Evolutionary conservation across 2,888 invertebrate species (phyloP), one percentile per base, ranked within the genome.

Genomic region (Unio delphinus): DNA sequence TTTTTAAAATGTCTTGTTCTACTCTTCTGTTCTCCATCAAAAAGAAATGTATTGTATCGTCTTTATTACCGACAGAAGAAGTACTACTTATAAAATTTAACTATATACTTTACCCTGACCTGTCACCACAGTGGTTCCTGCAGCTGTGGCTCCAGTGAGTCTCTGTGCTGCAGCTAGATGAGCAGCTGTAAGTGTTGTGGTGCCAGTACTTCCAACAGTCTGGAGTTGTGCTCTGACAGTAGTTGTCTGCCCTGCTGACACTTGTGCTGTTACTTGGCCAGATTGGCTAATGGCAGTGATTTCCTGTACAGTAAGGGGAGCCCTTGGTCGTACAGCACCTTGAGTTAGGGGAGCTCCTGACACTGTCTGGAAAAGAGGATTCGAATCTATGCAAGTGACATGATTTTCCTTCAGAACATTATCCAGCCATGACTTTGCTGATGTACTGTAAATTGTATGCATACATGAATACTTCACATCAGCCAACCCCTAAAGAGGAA

Each of bases 81-180:
- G 45, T 45, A 45, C 11, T 45, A 45, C 0, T 3, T 11, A 45
- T 2, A 45, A 45, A 45, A 45, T 45, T 45, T 15, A 45, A 45
- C 45, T 45, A 11, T 3, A 45, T 45, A 45, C 23, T 15, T 45
- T n/a, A 20, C 45, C 20, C 45, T 54, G 55, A 70, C 65, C 65
- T n/a, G 70, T 73, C 34, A 66, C 69, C 28, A 67, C 61, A 45
- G 70, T 68, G 59, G 67, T 64, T 28, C 70, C 65, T 28, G 62
- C 69, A n/a, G 71, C 67, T 23, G 80, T 78, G 28, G 79, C 74
- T 34, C 80, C 80, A 30, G 77, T 78, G 45, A 81, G 72, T 61
- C 83, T 84, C 76, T 86, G 86, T 7, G 83, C 79, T 8, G 79
- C 74, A 11, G 77, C 69, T 28, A 86, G 73, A 70, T 86, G 86